phyloP scores from a whole-genome alignment of 2,113 vertebrate genomes.

The Orthonyx spaldingii region DNA sequence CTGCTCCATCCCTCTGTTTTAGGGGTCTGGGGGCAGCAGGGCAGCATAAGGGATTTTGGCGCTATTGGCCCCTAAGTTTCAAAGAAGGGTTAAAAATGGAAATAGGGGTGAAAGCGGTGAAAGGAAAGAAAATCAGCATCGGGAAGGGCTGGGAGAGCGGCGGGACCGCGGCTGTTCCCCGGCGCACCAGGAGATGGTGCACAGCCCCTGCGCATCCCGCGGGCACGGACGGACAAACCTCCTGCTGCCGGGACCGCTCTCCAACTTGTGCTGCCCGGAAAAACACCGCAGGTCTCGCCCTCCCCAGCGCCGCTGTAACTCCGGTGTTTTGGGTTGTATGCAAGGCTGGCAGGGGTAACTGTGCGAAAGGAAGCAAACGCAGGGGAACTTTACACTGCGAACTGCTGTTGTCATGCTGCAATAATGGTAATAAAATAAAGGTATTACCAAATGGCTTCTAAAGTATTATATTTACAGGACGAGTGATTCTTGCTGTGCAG shows the following conservation, averaged over 20 bases:
- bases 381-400: not conserved
- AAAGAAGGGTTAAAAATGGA: not conserved
- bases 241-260: not conserved
- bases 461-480: not conserved
- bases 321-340: not conserved
- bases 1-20: not conserved
- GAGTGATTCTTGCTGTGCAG: not conserved
- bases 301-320: not conserved
- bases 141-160: not conserved
- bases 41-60: not conserved
- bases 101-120: fast-evolving
- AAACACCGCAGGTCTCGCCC: not conserved
- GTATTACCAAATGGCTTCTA: not conserved
- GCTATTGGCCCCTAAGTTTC: fast-evolving
- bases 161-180: slow-evolving; percentile 21
- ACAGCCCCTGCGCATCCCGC: slow-evolving; percentile 72
- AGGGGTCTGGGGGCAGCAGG: not conserved
- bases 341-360: not conserved
- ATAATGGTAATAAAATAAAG: slow-evolving; percentile 17
- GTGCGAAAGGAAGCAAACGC: not conserved
- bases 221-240: fast-evolving
- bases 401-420: not conserved
- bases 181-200: slow-evolving; percentile 85
- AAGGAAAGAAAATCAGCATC: too few species aligned
- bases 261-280: not conserved